A percentile compares a stretch with the other conserved stretches of the same genome.
Evolutionary conservation across 2,888 invertebrate genomes (phyloP).

Genomic region (Zaprionus lineosus): DNA sequence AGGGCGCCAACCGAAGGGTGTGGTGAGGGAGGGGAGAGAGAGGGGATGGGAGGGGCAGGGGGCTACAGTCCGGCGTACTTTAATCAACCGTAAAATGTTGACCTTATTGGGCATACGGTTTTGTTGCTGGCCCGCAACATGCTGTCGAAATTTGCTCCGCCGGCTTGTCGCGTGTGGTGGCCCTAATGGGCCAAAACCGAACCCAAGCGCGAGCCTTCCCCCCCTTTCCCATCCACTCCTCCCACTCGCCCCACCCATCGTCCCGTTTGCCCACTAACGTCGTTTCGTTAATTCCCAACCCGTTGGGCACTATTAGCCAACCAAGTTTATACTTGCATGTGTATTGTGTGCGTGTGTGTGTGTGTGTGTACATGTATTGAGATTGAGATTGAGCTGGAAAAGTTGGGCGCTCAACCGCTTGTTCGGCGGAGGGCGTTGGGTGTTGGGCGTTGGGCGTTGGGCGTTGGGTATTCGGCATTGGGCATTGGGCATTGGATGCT

Average conservation of each 20-base stretch:
- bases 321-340: no score
- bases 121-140: conserved; percentile 63
- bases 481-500: conserved; percentile 1
- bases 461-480: neutral
- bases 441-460: conserved; percentile 9
- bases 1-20: no score
- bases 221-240: no score
- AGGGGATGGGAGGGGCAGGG: no score
- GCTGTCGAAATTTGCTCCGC: conserved; percentile 56
- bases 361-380: conserved; percentile 24
- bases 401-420: conserved; percentile 13
- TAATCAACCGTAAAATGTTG: conserved; percentile 79
- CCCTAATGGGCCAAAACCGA: conserved; percentile 56
- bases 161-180: conserved; percentile 47
- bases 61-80: conserved; percentile 63
- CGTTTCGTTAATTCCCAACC: no score
- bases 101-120: conserved; percentile 57
- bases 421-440: neutral
- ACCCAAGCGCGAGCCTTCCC: neutral
- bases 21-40: no score
- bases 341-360: no score
- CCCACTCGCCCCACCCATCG: no score
- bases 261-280: no score
- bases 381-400: conserved; percentile 22
- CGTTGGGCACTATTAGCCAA: conserved; percentile 50